Conservation (phyloP, 2,797 vertebrate species). For the Eleutherodactylus coqui region DNA sequence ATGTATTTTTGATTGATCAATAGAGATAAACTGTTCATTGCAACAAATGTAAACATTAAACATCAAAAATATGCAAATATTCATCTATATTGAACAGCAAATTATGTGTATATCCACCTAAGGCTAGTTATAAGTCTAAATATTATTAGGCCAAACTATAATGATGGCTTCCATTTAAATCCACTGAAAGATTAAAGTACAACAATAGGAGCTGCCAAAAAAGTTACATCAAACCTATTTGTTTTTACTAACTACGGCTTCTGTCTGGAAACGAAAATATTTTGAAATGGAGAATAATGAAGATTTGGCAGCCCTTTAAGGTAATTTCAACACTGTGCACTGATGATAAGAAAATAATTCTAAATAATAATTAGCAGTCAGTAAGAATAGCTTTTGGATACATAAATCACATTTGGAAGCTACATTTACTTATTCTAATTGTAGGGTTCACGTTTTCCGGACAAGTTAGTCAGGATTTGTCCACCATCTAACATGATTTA, state of each 20-base stretch:
- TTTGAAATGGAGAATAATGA: conserved; percentile 23
- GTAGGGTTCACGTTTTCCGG: neutral
- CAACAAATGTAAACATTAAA: neutral
- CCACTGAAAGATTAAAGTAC: conserved; percentile 19
- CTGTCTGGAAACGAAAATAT: conserved; percentile 20
- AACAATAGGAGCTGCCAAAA: conserved; percentile 40
- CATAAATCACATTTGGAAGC: neutral
- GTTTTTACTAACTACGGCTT: conserved; percentile 7
- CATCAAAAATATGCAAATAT: neutral
- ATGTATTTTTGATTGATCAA: no score
- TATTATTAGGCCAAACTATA: conserved; percentile 31
- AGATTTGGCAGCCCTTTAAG: conserved; percentile 25
- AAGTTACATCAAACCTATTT: conserved; percentile 35
- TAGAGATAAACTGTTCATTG: no score
- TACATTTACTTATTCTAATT: neutral
- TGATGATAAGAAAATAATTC: conserved; percentile 43
- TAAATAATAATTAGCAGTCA: conserved; percentile 30
- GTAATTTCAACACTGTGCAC: conserved; percentile 31
- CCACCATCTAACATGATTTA: neutral
- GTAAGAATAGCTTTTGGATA: conserved; percentile 11
- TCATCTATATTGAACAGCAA: conserved; percentile 12
- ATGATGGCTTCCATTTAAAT: conserved; percentile 18
- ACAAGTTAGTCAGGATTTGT: neutral
- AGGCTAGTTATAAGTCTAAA: conserved; percentile 16
- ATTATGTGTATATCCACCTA: neutral